Evolutionary conservation across 1,140 invertebrate species (phyloP), one percentile per base, ranked within the genome.

Genomic region (Trichonephila clavipes): DNA sequence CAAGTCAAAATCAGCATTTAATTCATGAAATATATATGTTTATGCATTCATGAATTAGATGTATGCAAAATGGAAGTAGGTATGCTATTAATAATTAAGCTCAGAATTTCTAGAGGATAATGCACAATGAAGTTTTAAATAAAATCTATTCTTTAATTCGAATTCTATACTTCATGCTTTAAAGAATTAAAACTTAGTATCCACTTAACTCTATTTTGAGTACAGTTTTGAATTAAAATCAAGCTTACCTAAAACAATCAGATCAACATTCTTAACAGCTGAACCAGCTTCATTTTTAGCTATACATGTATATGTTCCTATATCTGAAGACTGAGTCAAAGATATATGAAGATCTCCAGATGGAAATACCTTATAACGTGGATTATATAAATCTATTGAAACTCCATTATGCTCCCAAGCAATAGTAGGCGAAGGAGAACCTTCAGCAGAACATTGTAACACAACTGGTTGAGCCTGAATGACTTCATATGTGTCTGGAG

Each of bases 341-440:
- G 92, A 93, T 69, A 94, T 94, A 61, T 90, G 93, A 21, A 94
- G 69, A 94, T 90, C 88, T 28, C 93, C 93, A 64, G 88, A 86
- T 72, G 88, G 88, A 61, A 85, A 90, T 5, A 94, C 61, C 21
- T 94, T 90, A 58, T 88, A 94, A 18, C 94, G 88, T 64, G 94
- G 88, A 44, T 94, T 87, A 18, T 62, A 88, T 12, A 91, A 34
- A 88, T 88, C 89, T 8, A 94, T 62, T 4, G 85, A 88, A 61
- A 28, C 44, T 10, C 62, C 69, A 82, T 92, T 91, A 24, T 92
- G 88, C 64, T 94, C 94, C 96, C 96, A 97, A 2, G 94, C 95
- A 66, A 97, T 96, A 12, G 95, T 95, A 51, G 96, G 96, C 14
- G 91, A 90, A 7, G 96, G 96, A 90, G 95, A 95, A 4, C 96